phyloP scores from a whole-genome alignment of 1,140 invertebrate genomes.

The Eufriesea mexicana region DNA sequence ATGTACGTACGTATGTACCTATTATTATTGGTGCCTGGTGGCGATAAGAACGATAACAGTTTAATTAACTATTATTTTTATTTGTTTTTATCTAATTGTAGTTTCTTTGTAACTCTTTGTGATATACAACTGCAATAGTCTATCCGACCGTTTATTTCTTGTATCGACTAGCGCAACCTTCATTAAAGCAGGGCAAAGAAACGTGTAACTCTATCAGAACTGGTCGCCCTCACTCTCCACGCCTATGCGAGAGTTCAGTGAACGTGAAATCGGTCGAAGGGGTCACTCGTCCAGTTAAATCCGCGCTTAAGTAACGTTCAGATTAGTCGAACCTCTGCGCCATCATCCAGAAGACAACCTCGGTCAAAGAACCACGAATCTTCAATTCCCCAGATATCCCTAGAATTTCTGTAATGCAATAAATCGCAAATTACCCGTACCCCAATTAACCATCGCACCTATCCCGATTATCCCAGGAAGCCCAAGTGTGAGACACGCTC shows the following conservation, averaged over 20 bases:
- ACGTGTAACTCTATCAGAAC: not conserved
- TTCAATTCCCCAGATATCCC: too few species aligned
- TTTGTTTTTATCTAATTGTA: slow-evolving; percentile 82
- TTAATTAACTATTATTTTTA: slow-evolving; percentile 77
- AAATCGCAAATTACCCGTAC: too few species aligned
- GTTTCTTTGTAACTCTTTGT: slow-evolving; percentile 83
- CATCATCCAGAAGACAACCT: not conserved
- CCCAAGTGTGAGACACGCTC: too few species aligned
- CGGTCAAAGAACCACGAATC: too few species aligned
- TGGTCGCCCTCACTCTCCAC: not conserved
- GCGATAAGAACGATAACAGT: slow-evolving; percentile 68
- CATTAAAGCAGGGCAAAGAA: slow-evolving; percentile 62
- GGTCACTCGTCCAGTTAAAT: not conserved
- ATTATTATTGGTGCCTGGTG: slow-evolving; percentile 76
- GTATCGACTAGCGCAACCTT: slow-evolving; percentile 77
- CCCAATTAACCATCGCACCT: too few species aligned
- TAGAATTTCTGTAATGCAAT: not conserved
- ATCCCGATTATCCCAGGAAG: too few species aligned
- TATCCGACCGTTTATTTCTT: slow-evolving; percentile 79
- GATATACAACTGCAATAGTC: slow-evolving; percentile 83
- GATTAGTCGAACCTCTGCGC: not conserved
- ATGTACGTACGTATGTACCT: slow-evolving; percentile 72
- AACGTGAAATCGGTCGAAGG: not conserved
- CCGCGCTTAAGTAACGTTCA: too few species aligned
- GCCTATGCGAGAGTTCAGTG: not conserved